Conservation (phyloP, 2,797 vertebrate species). For the Poecilia wingei region DNA sequence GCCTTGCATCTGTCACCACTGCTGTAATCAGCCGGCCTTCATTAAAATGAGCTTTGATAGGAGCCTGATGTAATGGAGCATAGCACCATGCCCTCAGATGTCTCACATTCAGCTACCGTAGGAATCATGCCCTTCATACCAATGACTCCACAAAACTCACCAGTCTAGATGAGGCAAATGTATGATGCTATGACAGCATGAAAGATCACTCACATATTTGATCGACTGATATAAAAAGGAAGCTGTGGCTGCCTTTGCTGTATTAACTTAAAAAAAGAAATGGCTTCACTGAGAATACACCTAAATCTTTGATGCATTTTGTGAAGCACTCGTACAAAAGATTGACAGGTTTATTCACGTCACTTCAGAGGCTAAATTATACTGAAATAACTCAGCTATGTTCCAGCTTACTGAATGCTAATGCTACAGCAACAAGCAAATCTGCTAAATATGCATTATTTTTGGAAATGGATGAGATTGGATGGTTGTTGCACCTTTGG, state of each 20-base stretch:
- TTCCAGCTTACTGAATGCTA: not conserved
- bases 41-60: slow-evolving; percentile 70
- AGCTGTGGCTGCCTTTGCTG: slow-evolving; percentile 2
- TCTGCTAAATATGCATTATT: not conserved
- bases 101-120: slow-evolving; percentile 53
- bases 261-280: not conserved
- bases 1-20: slow-evolving; percentile 64
- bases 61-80: slow-evolving; percentile 64
- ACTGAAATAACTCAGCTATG: not conserved
- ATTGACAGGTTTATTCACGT: not conserved
- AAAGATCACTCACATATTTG: slow-evolving; percentile 23
- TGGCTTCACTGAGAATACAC: not conserved
- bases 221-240: slow-evolving; percentile 18
- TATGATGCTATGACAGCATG: slow-evolving; percentile 27
- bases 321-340: not conserved
- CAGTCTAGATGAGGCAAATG: slow-evolving; percentile 50
- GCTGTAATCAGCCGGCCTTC: slow-evolving; percentile 66
- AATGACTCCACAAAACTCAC: slow-evolving; percentile 32
- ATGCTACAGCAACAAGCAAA: not conserved
- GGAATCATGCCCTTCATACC: slow-evolving; percentile 56
- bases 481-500: not conserved
- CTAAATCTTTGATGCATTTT: not conserved
- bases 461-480: not conserved
- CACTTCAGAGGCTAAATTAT: not conserved
- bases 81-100: slow-evolving; percentile 63